These are phyloP conservation scores for Babylonia areolata DNA, from an alignment of 1,140 invertebrate species.

Conservation along the genomic window DNA sequence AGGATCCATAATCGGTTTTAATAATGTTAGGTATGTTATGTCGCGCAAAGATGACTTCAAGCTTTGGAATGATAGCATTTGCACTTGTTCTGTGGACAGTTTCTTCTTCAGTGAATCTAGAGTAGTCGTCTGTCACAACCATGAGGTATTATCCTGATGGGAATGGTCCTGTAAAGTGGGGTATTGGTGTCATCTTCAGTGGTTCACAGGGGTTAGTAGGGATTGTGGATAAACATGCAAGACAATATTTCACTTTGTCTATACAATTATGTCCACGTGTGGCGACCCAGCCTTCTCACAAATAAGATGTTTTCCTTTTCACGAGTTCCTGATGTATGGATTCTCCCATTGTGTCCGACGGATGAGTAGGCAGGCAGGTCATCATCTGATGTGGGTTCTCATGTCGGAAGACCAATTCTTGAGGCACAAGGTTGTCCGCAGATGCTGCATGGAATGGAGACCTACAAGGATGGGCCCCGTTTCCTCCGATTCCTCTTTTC, in stretches of 20 bases:
- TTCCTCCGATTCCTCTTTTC: no score
- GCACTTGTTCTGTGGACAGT: conserved; percentile 47
- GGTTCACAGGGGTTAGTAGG: neutral
- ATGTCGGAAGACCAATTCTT: no score
- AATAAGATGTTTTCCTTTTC: conserved; percentile 65
- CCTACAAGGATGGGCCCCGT: no score
- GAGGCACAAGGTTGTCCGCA: no score
- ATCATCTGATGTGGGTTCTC: no score
- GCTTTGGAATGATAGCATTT: conserved; percentile 39
- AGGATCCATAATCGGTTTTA: conserved; percentile 50
- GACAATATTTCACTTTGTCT: conserved; percentile 51
- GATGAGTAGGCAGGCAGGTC: no score
- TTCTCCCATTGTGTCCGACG: no score
- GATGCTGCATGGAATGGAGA: no score
- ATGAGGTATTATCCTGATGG: conserved; percentile 57
- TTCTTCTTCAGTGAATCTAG: conserved; percentile 58
- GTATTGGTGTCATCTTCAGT: neutral
- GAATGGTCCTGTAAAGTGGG: conserved; percentile 51
- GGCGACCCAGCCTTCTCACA: conserved; percentile 74
- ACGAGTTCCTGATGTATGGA: conserved; percentile 67
- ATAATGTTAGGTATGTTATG: conserved; percentile 42
- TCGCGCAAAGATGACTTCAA: conserved; percentile 52
- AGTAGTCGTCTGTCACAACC: conserved; percentile 62
- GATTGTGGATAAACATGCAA: neutral
- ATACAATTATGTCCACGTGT: conserved; percentile 60